These are phyloP conservation scores for Chelonus insularis DNA, from an alignment of 1,140 invertebrate species.

Conservation along the genomic window DNA sequence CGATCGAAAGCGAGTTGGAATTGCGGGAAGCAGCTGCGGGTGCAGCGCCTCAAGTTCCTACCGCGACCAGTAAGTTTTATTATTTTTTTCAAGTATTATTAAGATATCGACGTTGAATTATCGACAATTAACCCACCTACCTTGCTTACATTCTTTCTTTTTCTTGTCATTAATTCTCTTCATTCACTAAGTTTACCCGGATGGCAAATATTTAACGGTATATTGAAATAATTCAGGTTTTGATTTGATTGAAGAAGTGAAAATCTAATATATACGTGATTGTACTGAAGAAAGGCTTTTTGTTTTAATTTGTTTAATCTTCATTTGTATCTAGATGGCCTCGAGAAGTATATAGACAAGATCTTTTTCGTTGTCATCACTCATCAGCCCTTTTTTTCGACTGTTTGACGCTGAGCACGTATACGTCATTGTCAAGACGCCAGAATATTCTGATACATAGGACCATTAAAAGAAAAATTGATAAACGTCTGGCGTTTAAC, in stretches of 20 bases:
- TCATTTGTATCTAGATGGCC: no score
- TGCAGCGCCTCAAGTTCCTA: conserved; percentile 32
- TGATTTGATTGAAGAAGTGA: no score
- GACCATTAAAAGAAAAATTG: conserved; percentile 6
- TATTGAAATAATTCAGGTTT: no score
- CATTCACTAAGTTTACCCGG: no score
- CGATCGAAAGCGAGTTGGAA: conserved; percentile 31
- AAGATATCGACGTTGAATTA: not conserved
- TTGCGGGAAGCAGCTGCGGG: conserved; percentile 32
- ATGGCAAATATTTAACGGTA: no score
- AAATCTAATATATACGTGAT: no score
- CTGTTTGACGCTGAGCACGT: no score
- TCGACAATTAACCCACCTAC: not conserved
- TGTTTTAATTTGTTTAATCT: no score
- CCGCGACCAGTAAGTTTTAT: conserved; percentile 32
- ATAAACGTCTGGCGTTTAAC: conserved; percentile 9
- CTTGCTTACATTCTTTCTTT: not conserved
- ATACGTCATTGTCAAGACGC: conserved; percentile 3
- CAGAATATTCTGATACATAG: conserved; percentile 5
- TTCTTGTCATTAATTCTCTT: not conserved
- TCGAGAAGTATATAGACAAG: no score
- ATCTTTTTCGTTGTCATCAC: no score
- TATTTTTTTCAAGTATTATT: conserved; percentile 4
- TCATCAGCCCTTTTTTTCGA: no score
- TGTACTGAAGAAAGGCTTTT: no score